Evolutionary conservation across 2,888 invertebrate species (phyloP).

Genomic region (Ophioninae sp.): DNA sequence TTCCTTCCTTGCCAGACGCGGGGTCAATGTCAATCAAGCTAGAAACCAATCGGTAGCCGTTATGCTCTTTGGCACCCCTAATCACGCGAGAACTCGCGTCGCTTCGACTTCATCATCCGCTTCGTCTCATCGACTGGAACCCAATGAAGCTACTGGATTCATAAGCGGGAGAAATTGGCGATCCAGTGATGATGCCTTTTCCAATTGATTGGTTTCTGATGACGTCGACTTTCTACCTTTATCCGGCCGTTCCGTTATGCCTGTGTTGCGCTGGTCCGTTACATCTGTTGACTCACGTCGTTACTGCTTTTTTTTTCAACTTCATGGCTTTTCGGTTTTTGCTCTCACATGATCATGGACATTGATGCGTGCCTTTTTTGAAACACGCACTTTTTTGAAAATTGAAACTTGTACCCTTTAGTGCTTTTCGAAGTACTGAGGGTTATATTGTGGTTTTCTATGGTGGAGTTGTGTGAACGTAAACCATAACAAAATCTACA

Average conservation of each 20-base stretch:
- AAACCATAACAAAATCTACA: too few species aligned
- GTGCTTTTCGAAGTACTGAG: too few species aligned
- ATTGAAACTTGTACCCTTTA: too few species aligned
- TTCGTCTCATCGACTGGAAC: slow-evolving; percentile 34
- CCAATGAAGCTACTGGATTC: slow-evolving; percentile 56
- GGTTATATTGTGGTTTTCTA: too few species aligned
- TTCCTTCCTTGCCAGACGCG: slow-evolving; percentile 69
- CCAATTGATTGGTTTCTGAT: slow-evolving; percentile 54
- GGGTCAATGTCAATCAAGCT: slow-evolving; percentile 34
- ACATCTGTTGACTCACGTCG: not conserved
- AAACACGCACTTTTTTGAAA: too few species aligned
- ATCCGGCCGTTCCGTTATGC: not conserved
- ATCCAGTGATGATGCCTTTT: slow-evolving; percentile 67
- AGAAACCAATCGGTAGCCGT: slow-evolving; percentile 64
- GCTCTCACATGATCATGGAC: too few species aligned
- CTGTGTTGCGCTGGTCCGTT: too few species aligned
- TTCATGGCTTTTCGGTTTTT: too few species aligned
- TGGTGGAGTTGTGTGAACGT: too few species aligned
- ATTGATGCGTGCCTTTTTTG: too few species aligned
- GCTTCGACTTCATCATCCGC: slow-evolving; percentile 32
- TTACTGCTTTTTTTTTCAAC: too few species aligned
- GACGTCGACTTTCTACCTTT: not conserved
- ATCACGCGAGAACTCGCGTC: slow-evolving; percentile 58
- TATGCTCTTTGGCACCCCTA: slow-evolving; percentile 70
- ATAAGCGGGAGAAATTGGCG: slow-evolving; percentile 66